phyloP scores from a whole-genome alignment of 2,113 vertebrate species.

The Mobula hypostoma region DNA sequence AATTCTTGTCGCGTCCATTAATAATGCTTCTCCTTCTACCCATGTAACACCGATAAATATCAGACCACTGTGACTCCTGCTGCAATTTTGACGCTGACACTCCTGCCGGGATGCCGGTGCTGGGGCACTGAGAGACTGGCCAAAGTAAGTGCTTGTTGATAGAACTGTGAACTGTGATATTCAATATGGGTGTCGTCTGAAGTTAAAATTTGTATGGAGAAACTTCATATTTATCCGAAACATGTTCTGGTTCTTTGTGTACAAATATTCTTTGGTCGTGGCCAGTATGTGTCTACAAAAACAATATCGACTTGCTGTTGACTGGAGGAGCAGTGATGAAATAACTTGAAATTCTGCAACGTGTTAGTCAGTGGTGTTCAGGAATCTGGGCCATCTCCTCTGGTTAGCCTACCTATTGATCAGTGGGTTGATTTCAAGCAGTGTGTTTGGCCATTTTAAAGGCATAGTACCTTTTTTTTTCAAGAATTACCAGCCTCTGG shows the following conservation, averaged over 20 bases:
- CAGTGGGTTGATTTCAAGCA: not conserved
- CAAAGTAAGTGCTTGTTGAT: not conserved
- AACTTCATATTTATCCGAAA: not conserved
- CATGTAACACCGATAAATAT: not conserved
- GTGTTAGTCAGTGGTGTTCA: not conserved
- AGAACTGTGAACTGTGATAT: not conserved
- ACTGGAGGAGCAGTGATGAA: not conserved
- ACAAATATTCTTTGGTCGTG: not conserved
- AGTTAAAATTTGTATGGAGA: not conserved
- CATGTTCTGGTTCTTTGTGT: too few species aligned
- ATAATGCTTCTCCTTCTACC: too few species aligned
- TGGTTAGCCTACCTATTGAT: not conserved
- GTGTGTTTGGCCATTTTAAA: not conserved
- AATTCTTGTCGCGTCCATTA: too few species aligned
- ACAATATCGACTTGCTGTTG: not conserved
- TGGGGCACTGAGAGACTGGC: not conserved
- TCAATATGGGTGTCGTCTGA: not conserved
- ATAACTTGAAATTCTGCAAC: not conserved
- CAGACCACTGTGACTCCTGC: too few species aligned
- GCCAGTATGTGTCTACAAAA: not conserved
- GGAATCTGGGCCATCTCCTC: not conserved
- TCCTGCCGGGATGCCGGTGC: too few species aligned
- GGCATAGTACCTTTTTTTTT: not conserved
- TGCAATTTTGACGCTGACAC: too few species aligned
- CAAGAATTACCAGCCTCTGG: not conserved